Evolutionary conservation across 1,140 invertebrate genomes (phyloP), one percentile per base, ranked within the genome.

Genomic region (Drosophila santomea): DNA sequence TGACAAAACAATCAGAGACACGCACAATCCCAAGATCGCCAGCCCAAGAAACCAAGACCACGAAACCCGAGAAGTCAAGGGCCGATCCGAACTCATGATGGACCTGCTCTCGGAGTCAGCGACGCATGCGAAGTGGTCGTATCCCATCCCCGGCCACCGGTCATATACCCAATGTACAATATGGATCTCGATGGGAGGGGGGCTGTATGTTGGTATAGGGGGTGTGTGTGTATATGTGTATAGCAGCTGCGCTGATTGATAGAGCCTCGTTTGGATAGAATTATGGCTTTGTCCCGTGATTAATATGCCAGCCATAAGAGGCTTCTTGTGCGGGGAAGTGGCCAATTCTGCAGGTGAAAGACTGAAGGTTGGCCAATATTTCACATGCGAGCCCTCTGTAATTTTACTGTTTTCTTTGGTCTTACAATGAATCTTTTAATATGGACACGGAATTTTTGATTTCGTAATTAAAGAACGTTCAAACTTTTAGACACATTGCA

Each of bases 1-100:
- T 89, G 84, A 89, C 84, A 88, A 89, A 71, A 89, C 76, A 89
- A 88, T 88, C 84, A 76, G 62, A 67, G 59, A 62, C 62, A 76
- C 58, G 67, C 79, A 75, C 28, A 17, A n/a, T 20, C 20, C 20
- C 20, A 20, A 32, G 2, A 32, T 14, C 17, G 14, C 4, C 11
- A 23, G 11, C 43, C 15, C 43, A 52, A 15, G 25, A 20, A 4
- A 4, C 25, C 25, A 25, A 50, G 28, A 48, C n/a, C 47, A 11
- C 20, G 32, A 41, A 60, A 44, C 25, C 59, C 35, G 23, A 63
- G 59, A 48, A 20, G 23, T 55, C 50, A 59, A 59, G 43, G 44
- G 57, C 43, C 48, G 11, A 35, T n/a, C 23, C 45, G 25, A 44
- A 55, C 28, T 7, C 3, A 7, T 58, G 52, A 71, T 71, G 68